A percentile compares a stretch with the other conserved stretches of the same genome.
Conservation (phyloP, 2,113 vertebrate genomes). For the Chaetodon auriga region DNA sequence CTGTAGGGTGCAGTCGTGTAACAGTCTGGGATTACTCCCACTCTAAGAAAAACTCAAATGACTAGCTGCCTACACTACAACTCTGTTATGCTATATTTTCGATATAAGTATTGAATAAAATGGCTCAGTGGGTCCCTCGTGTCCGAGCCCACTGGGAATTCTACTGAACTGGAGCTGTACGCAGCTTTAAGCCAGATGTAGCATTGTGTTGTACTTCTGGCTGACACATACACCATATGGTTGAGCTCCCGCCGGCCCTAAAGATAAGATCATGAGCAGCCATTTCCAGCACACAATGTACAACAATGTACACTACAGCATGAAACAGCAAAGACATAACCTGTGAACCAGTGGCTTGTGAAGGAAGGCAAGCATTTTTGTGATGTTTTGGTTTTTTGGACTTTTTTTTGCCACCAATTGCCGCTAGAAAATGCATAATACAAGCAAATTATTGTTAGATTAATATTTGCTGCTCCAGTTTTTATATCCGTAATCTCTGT, state of each 20-base stretch:
- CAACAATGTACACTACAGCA: background rate
- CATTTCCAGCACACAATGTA: background rate
- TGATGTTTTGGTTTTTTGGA: too few species aligned
- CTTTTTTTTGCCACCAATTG: background rate
- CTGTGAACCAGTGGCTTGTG: background rate
- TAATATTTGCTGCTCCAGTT: too few species aligned
- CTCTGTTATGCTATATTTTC: background rate
- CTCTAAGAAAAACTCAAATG: background rate
- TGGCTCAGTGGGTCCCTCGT: background rate
- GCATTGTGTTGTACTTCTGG: conserved; percentile 12
- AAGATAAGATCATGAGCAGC: background rate
- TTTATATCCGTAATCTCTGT: background rate
- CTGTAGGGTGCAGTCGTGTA: conserved; percentile 9
- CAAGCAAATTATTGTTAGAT: background rate
- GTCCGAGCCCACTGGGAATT: background rate
- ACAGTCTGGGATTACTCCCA: conserved; percentile 15
- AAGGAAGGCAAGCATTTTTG: background rate
- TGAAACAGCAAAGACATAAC: background rate
- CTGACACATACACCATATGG: background rate
- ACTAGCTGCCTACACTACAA: conserved; percentile 9
- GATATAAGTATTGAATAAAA: conserved; percentile 8
- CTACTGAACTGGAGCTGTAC: conserved; percentile 12
- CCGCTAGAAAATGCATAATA: background rate
- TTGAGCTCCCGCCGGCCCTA: background rate
- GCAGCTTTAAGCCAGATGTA: conserved; percentile 3